Evolutionary conservation across 2,797 vertebrate species (phyloP), one percentile per base, ranked within the genome.

Genomic region (Sebastes iracundus): DNA sequence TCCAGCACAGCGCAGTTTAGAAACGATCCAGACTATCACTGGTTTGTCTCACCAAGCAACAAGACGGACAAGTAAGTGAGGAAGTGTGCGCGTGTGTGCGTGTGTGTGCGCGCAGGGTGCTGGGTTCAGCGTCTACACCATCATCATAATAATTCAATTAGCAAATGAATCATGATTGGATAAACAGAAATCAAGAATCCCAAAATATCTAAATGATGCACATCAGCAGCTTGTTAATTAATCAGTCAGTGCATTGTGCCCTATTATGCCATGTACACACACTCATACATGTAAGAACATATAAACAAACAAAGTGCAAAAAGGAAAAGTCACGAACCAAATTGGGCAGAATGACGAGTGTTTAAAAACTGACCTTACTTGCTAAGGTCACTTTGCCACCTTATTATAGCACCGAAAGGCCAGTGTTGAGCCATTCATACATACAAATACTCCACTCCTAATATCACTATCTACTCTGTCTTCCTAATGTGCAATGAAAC

Each of bases 401-500:
- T 42, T 3, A 28, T 46, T 8, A 27, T 20, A 60, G 60, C 20
- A 33, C 8, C 2, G 5, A 49, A 7, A 27, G 56, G 42, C 2
- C 16, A 4, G n/a, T 30, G 10, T 5, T 55, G 6, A 63, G 2
- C 60, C 18, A 55, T 8, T 53, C 18, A 42, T 7, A 56, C 46
- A 59, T 33, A 72, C 58, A 82, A 20, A 71, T 27, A 35, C 33
- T 71, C 28, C 12, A 14, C 33, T 66, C 0, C 1, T 65, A 55
- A 78, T 77, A 79, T 73, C 30, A 67, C 30, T 4, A 10, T 38
- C 61, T 2, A 2, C 58, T 83, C 73, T 38, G 59, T 76, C 82
- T 68, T 87, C 76, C 61, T 81, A 59, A 78, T 81, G 59, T 65
- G 55, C 59, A 80, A 58, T 71, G 16, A 85, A 81, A 91, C 69